These are phyloP conservation scores for Sarcophaga subvicina DNA, from an alignment of 2,888 invertebrate genomes.

Conservation along the genomic window DNA sequence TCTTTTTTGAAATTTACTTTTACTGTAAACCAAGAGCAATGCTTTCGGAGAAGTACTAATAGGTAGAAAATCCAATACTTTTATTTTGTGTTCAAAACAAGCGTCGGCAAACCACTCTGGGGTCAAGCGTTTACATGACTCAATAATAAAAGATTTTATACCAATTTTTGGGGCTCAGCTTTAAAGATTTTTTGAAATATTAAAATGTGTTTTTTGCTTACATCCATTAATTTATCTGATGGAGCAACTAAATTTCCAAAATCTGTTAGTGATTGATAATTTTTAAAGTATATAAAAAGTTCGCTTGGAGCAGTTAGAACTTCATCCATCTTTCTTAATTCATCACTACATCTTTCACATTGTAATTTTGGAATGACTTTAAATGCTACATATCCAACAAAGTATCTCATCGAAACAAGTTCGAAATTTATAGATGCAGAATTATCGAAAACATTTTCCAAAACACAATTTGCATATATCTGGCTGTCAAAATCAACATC, in stretches of 20 bases:
- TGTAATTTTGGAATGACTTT: conserved; percentile 9
- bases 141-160: too few relatives aligned
- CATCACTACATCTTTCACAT: neutral
- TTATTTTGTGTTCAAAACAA: neutral
- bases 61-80: conserved; percentile 19
- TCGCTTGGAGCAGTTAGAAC: neutral
- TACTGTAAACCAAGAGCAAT: conserved; percentile 9
- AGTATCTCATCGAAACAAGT: conserved; percentile 10
- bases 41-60: conserved; percentile 12
- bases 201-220: neutral
- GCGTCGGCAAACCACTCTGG: too few relatives aligned
- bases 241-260: too few relatives aligned
- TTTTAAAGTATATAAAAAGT: conserved; percentile 6
- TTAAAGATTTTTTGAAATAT: too few relatives aligned
- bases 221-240: neutral
- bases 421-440: conserved; percentile 5
- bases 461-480: neutral
- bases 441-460: conserved; percentile 1
- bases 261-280: neutral
- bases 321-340: conserved; percentile 5
- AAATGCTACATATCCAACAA: neutral
- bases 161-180: too few relatives aligned
- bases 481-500: conserved; percentile 4
- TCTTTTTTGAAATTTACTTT: neutral
- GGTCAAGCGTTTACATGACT: too few relatives aligned